Evolutionary conservation across 2,113 vertebrate genomes (phyloP), one percentile per base, ranked within the genome.

Genomic region (Gopherus flavomarginatus): DNA sequence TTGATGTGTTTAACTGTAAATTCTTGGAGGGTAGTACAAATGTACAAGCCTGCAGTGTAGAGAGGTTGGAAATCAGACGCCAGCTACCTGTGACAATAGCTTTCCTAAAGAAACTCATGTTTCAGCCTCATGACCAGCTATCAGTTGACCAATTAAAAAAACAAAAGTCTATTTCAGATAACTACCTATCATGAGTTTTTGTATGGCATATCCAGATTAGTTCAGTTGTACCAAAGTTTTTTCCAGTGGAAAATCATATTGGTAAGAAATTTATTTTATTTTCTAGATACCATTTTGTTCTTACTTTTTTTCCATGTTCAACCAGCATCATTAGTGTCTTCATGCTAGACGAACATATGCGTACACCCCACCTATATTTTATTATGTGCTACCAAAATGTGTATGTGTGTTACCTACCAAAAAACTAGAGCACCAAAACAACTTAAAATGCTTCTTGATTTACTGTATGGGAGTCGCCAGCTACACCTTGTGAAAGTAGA

Each of bases 201-300:
- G 27, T 14, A 78, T 42, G 22, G 4, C 5, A 27, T 52, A 78
- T 80, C 47, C 62, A 81, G 62, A 17, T 94, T 75, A 50, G 26
- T 27, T 35, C 79, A 56, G 44, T 5, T 44, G 79, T 88, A 88
- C 52, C 42, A 10, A 9, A 81, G 3, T 50, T 38, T 4, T 16
- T 69, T 69, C 35, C 62, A 75, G 26, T 78, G 35, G 86, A 88
- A 92, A 86, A 72, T 2, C 42, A 19, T 44, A 81, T 4, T 84
- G 35, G 22, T 88, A 53, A 87, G 94, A 93, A 92, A 83, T 27
- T 81, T 75, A 90, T 72, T 90, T 90, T 72, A 89, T 72, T 90
- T 90, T 72, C 85, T 87, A 95, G 79, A 62, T 85, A 21, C n/a
- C n/a, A 72, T 9, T 72, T 72, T 38, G 65, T 72, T 22, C 47